Base-by-base conservation (phyloP, 2,888 invertebrate genomes). In the Lamproptera curius region DNA sequence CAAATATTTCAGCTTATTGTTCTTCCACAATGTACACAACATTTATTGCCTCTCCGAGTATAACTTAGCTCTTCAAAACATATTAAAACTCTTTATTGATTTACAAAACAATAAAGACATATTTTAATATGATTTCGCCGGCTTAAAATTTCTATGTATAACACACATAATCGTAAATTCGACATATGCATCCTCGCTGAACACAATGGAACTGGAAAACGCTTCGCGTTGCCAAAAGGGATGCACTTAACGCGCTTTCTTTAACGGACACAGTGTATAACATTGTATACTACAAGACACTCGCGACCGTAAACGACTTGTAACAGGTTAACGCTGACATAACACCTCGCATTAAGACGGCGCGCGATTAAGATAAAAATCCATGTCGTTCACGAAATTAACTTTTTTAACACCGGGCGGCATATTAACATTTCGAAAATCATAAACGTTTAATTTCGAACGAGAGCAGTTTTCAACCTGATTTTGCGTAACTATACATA, bases 221-320 rank as follows among this genome's bases (percentile, higher is more conserved):
- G 4, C n/a, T 2, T 31, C n/a, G 2, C 3, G 4, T n/a, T 31
- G 31, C 11, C 31, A 31, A 31, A 31, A 31, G 31, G 11, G 28
- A 15, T 41, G 46, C 41, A 41, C 46, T 46, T 36, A 46, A 35
- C 20, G 10, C 35, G 28, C 46, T 36, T 46, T 46, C 35, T 35
- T 46, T 46, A 46, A 41, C 34, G 35, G 28, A n/a, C 23, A n/a
- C 33, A 40, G 11, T 13, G 26, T 14, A 15, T 13, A 34, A 28
- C 11, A 46, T 39, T 39, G 11, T 35, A 9, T 26, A 11, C 16
- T 42, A 31, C 11, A 9, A 46, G 20, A 15, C 20, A 37, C 37
- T 36, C 11, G 17, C 41, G 13, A 15, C 16, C n/a, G 23, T 11
- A 16, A 34, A 37, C 35, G 40, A 34, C 35, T 20, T 23, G 35